Percentiles rank a stretch among this genome's conserved stretches.
These are phyloP conservation scores for Sorex maritimensis DNA, from an alignment of 2,797 vertebrate species.

Conservation along the genomic window DNA sequence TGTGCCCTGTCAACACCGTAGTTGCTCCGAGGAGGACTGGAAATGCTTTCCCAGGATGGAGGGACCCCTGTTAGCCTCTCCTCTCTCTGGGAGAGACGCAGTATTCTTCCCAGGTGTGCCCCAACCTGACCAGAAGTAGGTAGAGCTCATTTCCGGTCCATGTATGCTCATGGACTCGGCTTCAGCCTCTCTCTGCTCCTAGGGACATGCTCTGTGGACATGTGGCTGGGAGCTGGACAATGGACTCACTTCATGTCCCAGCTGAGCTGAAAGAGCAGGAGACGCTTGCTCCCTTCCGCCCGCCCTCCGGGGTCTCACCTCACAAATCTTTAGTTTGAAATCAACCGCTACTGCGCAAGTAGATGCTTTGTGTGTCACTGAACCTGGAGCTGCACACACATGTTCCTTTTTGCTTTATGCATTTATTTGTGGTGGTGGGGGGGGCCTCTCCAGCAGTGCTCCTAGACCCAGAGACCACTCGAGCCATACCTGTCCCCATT, in stretches of 20 bases:
- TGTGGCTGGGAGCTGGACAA: not conserved
- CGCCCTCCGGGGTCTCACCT: not conserved
- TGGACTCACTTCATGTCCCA: not conserved
- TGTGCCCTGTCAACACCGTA: not conserved
- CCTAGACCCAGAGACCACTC: too few relatives aligned
- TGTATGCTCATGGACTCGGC: too few relatives aligned
- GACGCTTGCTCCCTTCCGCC: fast-evolving
- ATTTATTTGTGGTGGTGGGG: too few relatives aligned
- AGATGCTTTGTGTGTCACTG: not conserved
- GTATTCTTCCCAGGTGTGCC: too few relatives aligned
- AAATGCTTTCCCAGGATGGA: not conserved
- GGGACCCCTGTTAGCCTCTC: too few relatives aligned
- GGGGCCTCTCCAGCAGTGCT: too few relatives aligned
- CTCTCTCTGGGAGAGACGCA: not conserved
- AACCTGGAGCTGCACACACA: not conserved
- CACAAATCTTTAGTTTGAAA: not conserved
- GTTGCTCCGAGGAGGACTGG: not conserved
- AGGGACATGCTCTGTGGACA: not conserved
- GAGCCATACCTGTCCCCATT: too few relatives aligned
- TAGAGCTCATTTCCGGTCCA: too few relatives aligned
- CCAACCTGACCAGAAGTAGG: too few relatives aligned
- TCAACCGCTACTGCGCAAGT: not conserved
- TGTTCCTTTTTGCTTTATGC: too few relatives aligned
- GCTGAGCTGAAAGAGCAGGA: not conserved
- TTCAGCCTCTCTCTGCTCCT: not conserved